A percentile compares a stretch with the other conserved stretches of the same genome.
phyloP scores from a whole-genome alignment of 2,113 vertebrate genomes.

The Perca flavescens region DNA sequence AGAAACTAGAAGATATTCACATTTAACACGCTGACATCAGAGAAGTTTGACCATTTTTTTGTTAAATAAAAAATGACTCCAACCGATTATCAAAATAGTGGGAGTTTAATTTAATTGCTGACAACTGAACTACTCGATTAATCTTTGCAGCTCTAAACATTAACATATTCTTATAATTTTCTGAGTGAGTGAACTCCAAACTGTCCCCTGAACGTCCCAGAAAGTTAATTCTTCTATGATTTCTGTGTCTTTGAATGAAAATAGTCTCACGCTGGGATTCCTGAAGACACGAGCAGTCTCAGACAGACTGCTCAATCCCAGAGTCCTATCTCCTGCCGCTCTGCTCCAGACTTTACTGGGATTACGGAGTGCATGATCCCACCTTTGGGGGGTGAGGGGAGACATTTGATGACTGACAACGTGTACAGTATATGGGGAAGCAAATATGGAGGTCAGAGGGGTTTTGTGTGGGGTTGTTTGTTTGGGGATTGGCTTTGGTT shows the following conservation, averaged over 20 bases:
- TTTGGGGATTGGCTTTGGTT: constrained; percentile 64
- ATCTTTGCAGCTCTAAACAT: too few species aligned
- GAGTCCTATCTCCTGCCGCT: constrained; percentile 6
- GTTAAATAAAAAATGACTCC: too few species aligned
- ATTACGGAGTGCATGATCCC: constrained; percentile 42
- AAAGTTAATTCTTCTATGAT: too few species aligned
- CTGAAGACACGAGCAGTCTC: not conserved
- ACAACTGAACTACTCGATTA: too few species aligned
- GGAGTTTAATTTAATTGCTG: too few species aligned
- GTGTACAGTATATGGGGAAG: not conserved
- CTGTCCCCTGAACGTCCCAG: too few species aligned
- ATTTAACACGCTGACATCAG: too few species aligned
- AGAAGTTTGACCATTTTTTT: too few species aligned
- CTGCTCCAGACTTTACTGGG: constrained; percentile 44
- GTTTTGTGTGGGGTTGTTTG: constrained; percentile 48
- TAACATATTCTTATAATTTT: too few species aligned
- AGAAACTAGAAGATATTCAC: too few species aligned
- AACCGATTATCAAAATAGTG: too few species aligned
- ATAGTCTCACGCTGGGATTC: not conserved
- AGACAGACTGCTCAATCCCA: constrained; percentile 24
- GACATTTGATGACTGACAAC: not conserved
- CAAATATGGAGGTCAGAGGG: constrained; percentile 27
- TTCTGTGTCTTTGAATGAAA: not conserved
- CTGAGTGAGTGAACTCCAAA: too few species aligned
- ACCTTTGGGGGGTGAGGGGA: not conserved